Evolutionary conservation across 2,113 vertebrate genomes (phyloP).

Genomic region (Ceyx cyanopectus): DNA sequence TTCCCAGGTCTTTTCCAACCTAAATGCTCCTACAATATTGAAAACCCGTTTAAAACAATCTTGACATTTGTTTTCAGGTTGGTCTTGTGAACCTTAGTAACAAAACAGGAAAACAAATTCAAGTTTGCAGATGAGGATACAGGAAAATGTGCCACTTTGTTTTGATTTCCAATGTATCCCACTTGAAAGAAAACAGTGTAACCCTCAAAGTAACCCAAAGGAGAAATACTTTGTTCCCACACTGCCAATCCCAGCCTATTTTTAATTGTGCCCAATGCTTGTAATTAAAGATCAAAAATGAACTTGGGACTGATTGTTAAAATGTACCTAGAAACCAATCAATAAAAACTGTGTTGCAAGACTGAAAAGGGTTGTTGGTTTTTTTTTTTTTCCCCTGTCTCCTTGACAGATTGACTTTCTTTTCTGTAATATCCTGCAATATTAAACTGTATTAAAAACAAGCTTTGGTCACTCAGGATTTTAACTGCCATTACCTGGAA

Average conservation of each 20-base stretch:
- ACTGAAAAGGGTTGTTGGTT: neutral
- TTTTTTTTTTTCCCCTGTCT: neutral
- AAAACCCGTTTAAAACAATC: neutral
- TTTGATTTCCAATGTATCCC: neutral
- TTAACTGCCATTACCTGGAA: neutral
- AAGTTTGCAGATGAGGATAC: neutral
- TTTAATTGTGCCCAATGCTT: neutral
- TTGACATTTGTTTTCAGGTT: neutral
- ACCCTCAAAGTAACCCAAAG: neutral
- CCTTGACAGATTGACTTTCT: neutral
- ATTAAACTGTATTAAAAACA: neutral
- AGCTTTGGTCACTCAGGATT: neutral
- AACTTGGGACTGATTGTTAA: slow-evolving; percentile 24
- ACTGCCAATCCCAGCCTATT: neutral
- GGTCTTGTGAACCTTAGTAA: neutral
- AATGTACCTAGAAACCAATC: neutral
- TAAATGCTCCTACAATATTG: neutral
- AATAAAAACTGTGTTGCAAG: slow-evolving; percentile 18
- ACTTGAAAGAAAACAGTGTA: neutral
- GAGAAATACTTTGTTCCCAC: neutral
- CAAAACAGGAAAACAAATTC: neutral
- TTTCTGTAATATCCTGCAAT: neutral
- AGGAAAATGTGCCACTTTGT: neutral
- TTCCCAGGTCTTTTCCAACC: neutral
- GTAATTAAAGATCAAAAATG: slow-evolving; percentile 15